Evolutionary conservation across 53 echinoderm and acorn worm genomes (phyloP), one percentile per base, ranked within the genome.

Genomic region (Crossaster papposus): DNA sequence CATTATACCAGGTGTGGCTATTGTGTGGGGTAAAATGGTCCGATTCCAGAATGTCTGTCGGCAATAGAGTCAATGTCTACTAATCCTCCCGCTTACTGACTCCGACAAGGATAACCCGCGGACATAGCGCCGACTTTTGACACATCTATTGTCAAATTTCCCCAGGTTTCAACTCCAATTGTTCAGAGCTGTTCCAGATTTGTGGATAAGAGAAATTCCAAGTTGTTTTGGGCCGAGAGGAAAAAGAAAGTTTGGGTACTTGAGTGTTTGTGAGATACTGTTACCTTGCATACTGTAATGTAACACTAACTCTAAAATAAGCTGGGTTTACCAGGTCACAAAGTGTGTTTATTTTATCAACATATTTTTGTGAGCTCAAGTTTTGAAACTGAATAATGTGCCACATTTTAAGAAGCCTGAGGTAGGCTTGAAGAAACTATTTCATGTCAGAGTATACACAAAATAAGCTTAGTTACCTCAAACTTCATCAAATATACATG

Each of bases 1-100:
- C 80, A 80, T 85, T 72, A 72, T 18, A 71, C 72, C 85, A 53
- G 68, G 82, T 68, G 65, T 72, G 22, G 51, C 73, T 32, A 85
- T 73, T 85, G 73, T 85, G 85, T 33, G 35, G 23, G 26, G 64
- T 14, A 36, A 2, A 15, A 24, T 50, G 24, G 65, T 38, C 37
- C 13, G 5, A 82, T 32, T 65, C 12, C n/a, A 82, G 23, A 58
- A 33, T 13, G 31, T 82, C 37, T 68, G 23, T 20, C 81, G 30
- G 64, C 34, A 34, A 64, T 68, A 78, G 34, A 78, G 78, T 78
- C 78, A 78, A 78, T 50, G 11, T 78, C 12, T 51, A 6, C 10
- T 51, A 51, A 78, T 78, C 51, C 78, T 36, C 38, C n/a, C 8
- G 36, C 78, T 78, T 78, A 24, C 51, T 51, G 78, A 35, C 78